phyloP scores from a whole-genome alignment of 37 sponge, comb jelly and placozoan genomes.

The Mnemiopsis leidyi region DNA sequence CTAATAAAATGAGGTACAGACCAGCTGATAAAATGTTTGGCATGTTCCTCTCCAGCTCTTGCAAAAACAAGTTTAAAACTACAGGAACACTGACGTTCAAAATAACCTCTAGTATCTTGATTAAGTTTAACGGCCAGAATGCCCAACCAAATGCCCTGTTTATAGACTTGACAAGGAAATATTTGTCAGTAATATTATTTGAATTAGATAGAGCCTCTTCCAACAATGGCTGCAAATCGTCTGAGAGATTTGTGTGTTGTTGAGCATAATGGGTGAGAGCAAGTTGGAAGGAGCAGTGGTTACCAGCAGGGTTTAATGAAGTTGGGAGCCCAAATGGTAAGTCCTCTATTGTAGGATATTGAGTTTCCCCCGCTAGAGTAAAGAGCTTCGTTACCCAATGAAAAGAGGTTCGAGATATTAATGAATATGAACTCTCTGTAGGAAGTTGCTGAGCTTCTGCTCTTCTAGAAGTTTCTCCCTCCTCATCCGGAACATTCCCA shows the following conservation, averaged over 20 bases:
- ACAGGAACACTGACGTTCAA: conserved; percentile 88
- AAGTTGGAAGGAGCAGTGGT: neutral
- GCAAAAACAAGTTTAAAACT: conserved; percentile 74
- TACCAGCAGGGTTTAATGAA: neutral
- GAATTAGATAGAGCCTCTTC: neutral
- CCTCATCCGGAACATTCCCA: neutral
- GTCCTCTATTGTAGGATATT: conserved; percentile 39
- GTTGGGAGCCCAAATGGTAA: neutral
- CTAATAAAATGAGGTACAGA: neutral
- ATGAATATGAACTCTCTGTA: neutral
- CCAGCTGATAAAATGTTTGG: neutral
- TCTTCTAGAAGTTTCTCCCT: neutral
- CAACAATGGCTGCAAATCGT: neutral
- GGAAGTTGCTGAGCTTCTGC: neutral
- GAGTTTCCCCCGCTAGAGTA: neutral
- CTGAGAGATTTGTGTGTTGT: neutral
- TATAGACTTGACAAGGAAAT: conserved; percentile 73
- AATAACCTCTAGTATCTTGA: conserved; percentile 76
- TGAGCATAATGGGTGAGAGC: neutral
- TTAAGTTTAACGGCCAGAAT: conserved; percentile 87
- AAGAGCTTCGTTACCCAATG: conserved; percentile 40
- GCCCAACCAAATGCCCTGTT: conserved; percentile 84
- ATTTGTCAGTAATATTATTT: neutral
- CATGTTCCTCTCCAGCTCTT: neutral
- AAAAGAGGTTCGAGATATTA: neutral